Evolutionary conservation across 2,797 vertebrate species (phyloP).

Genomic region (Pipistrellus nathusii): DNA sequence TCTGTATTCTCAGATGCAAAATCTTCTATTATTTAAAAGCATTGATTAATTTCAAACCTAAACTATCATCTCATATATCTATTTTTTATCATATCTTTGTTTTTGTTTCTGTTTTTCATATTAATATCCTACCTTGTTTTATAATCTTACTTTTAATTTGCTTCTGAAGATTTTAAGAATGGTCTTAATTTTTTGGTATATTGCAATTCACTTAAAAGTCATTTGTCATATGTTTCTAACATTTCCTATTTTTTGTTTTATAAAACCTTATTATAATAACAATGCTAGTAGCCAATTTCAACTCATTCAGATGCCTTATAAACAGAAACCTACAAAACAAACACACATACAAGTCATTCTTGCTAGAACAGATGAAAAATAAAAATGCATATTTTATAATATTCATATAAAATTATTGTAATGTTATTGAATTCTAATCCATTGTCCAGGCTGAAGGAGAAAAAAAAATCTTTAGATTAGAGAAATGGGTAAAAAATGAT

Average conservation of each 20-base stretch:
- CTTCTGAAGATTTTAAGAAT: conserved; percentile 59
- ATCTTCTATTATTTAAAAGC: background rate
- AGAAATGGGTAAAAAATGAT: background rate
- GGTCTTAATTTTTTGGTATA: conserved; percentile 70
- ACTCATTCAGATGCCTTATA: conserved; percentile 49
- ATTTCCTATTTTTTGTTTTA: conserved; percentile 75
- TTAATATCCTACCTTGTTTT: background rate
- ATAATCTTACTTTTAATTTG: conserved; percentile 5
- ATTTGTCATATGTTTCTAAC: background rate
- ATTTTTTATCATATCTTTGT: background rate
- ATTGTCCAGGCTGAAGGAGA: background rate
- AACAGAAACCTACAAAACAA: background rate
- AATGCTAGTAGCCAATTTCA: conserved; percentile 55
- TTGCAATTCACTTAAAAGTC: conserved; percentile 74
- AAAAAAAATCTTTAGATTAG: background rate
- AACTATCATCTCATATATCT: background rate
- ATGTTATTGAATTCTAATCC: background rate
- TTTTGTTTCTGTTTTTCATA: background rate
- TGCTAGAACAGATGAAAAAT: background rate
- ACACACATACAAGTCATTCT: background rate
- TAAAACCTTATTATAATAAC: conserved; percentile 65
- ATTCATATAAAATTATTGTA: background rate
- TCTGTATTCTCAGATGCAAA: background rate
- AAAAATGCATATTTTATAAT: background rate
- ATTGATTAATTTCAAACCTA: background rate